Percentiles rank a stretch among this genome's conserved stretches.
These are phyloP conservation scores for Hirtodrosophila confusa DNA, from an alignment of 2,888 invertebrate genomes.

Conservation along the genomic window DNA sequence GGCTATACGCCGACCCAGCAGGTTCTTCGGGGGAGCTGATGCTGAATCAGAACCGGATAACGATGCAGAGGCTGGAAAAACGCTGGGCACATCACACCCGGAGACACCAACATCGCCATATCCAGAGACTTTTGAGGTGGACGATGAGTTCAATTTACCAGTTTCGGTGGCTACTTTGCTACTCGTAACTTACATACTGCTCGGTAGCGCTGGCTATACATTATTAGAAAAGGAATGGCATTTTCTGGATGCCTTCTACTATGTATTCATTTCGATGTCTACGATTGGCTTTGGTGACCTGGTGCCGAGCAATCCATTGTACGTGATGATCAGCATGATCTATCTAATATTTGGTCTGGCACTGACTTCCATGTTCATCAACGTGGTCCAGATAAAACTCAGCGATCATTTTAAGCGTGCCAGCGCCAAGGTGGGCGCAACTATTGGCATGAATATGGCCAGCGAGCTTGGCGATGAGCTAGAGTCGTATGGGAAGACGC, in stretches of 20 bases:
- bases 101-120: constrained; percentile 91
- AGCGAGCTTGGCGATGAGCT: constrained; percentile 83
- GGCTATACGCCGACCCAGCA: constrained; percentile 90
- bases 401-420: constrained; percentile 93
- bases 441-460: constrained; percentile 91
- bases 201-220: constrained; percentile 92
- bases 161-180: constrained; percentile 94
- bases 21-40: constrained; percentile 87
- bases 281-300: constrained; percentile 98
- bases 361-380: constrained; percentile 98
- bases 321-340: constrained; percentile 95
- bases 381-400: constrained; percentile 94
- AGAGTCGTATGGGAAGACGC: constrained; percentile 66
- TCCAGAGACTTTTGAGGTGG: constrained; percentile 90
- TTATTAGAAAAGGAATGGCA: constrained; percentile 91
- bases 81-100: constrained; percentile 77
- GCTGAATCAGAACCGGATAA: constrained; percentile 83
- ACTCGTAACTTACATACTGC: constrained; percentile 92
- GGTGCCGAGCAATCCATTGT: constrained; percentile 93
- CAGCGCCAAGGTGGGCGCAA: constrained; percentile 93
- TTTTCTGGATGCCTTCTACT: constrained; percentile 97
- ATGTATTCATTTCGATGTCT: constrained; percentile 98
- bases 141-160: constrained; percentile 97
- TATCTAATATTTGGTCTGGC: constrained; percentile 97
- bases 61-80: constrained; percentile 73